phyloP scores from a whole-genome alignment of 2,888 invertebrate genomes.

The Eupithecia subumbrata region DNA sequence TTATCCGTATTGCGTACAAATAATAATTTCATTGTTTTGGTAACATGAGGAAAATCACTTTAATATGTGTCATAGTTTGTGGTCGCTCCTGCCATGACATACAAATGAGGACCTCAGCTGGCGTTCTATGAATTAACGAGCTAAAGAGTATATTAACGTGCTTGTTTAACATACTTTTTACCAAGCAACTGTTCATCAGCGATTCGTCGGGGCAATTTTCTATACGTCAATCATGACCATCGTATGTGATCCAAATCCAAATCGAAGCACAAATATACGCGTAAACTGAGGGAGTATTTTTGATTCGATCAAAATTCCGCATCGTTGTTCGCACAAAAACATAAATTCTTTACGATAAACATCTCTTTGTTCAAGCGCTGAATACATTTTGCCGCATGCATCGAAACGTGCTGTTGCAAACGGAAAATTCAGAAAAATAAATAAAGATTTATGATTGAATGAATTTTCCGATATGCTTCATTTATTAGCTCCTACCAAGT shows the following conservation, averaged over 20 bases:
- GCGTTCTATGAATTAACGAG: constrained; percentile 27
- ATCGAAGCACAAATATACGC: not conserved
- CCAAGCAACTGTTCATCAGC: not conserved
- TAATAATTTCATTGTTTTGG: constrained; percentile 27
- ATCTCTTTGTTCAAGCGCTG: not conserved
- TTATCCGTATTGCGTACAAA: constrained; percentile 6
- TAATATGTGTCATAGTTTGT: constrained; percentile 41
- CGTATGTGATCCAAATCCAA: not conserved
- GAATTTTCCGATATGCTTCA: not conserved
- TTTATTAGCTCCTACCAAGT: not conserved
- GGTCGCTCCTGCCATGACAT: constrained; percentile 27
- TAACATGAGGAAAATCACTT: constrained; percentile 50
- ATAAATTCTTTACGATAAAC: not conserved
- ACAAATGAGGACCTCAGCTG: constrained; percentile 31
- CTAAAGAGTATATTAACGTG: constrained; percentile 5
- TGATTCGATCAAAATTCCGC: not conserved
- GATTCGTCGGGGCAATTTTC: not conserved
- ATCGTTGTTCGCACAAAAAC: not conserved
- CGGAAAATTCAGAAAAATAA: not conserved
- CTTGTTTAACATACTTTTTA: not conserved
- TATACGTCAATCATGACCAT: constrained; percentile 1
- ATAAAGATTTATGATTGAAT: not conserved
- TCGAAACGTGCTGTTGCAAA: constrained; percentile 3
- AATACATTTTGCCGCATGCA: constrained; percentile 3
- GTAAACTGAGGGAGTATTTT: not conserved